These are phyloP conservation scores for Corythornis cristatus DNA, from an alignment of 2,113 vertebrate genomes.

Conservation along the genomic window DNA sequence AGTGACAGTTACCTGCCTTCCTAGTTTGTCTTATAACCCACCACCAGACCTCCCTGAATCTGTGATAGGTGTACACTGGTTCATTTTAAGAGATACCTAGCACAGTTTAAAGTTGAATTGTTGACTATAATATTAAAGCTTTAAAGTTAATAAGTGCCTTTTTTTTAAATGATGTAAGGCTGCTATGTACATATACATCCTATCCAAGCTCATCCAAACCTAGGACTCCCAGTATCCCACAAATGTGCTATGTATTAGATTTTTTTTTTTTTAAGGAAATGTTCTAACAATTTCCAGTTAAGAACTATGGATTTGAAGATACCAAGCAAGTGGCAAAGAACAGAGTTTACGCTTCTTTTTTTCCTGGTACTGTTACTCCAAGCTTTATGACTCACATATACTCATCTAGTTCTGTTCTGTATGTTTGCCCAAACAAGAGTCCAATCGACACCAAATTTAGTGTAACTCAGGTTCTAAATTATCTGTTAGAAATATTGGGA, in stretches of 20 bases:
- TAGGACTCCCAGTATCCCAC: neutral
- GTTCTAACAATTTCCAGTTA: neutral
- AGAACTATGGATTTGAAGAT: neutral
- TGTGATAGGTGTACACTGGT: neutral
- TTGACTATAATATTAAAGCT: neutral
- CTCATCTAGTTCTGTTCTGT: neutral
- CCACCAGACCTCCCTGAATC: neutral
- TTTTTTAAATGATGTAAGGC: neutral
- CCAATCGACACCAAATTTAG: neutral
- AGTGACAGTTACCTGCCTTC: neutral
- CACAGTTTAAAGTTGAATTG: neutral
- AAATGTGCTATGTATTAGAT: neutral
- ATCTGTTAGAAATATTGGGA: too few relatives aligned
- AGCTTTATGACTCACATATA: neutral
- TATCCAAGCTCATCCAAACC: neutral
- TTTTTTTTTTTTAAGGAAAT: neutral
- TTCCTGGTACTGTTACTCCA: neutral
- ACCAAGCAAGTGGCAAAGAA: neutral
- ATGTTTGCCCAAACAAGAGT: neutral
- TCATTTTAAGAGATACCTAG: neutral
- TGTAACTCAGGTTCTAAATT: neutral
- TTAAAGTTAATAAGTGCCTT: neutral
- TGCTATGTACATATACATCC: neutral
- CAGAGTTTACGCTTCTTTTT: neutral
- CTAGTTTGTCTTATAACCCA: neutral